Evolutionary conservation across 1,140 invertebrate genomes (phyloP).

Genomic region (Philopotamus ludificatus): DNA sequence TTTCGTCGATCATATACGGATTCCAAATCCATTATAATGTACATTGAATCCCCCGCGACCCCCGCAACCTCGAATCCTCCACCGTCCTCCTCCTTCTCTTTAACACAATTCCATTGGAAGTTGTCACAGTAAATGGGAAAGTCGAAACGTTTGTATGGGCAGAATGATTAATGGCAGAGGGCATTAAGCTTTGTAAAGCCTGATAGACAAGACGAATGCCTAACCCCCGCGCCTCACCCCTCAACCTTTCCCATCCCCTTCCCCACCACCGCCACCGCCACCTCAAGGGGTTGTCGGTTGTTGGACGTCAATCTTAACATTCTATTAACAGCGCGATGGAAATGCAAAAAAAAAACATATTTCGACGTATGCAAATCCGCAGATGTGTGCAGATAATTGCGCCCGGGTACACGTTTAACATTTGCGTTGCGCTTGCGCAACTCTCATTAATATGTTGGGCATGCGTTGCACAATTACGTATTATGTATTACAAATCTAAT

Average conservation of each 20-base stretch:
- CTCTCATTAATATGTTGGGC: neutral
- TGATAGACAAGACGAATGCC: constrained; percentile 31
- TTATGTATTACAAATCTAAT: neutral
- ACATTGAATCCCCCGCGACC: too few species aligned
- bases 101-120: constrained; percentile 26
- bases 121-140: constrained; percentile 30
- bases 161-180: constrained; percentile 26
- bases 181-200: constrained; percentile 26
- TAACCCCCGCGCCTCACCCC: too few species aligned
- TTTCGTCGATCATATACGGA: neutral
- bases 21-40: too few species aligned
- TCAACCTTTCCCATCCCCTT: too few species aligned
- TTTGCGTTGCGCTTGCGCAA: neutral
- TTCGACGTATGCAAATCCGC: neutral
- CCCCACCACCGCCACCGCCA: neutral
- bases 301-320: constrained; percentile 23
- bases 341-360: neutral
- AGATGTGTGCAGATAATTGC: too few species aligned
- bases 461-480: neutral
- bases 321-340: constrained; percentile 12
- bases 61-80: too few species aligned
- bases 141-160: constrained; percentile 19
- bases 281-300: constrained; percentile 26
- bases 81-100: too few species aligned
- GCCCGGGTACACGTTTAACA: too few species aligned